Evolutionary conservation across 1,140 invertebrate species (phyloP).

Genomic region (Proctacanthus coquilletti): DNA sequence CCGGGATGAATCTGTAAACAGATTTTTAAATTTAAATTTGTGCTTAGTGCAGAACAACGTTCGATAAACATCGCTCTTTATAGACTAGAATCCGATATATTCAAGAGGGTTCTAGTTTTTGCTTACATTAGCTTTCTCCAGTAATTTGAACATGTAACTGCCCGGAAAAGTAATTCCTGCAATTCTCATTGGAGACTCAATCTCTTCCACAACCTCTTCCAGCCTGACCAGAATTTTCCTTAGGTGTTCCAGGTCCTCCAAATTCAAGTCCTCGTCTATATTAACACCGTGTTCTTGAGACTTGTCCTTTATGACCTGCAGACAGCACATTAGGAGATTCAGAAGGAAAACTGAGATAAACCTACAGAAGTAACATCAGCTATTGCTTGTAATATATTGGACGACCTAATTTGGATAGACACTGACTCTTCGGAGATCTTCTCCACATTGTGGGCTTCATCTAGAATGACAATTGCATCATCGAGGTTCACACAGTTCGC

Average conservation of each 20-base stretch:
- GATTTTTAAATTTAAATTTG: too few relatives aligned
- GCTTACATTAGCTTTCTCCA: conserved; percentile 43
- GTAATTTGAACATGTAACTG: conserved; percentile 57
- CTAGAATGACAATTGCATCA: conserved; percentile 67
- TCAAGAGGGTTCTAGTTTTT: neutral
- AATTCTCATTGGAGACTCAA: conserved; percentile 36
- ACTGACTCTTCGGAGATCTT: conserved; percentile 87
- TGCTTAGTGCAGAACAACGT: too few relatives aligned
- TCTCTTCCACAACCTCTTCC: conserved; percentile 62
- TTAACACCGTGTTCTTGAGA: conserved; percentile 11
- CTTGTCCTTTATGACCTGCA: neutral
- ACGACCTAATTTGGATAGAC: conserved; percentile 65
- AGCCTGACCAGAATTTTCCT: conserved; percentile 66
- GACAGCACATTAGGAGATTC: neutral
- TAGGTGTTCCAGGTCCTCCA: conserved; percentile 58
- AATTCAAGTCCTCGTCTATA: conserved; percentile 46
- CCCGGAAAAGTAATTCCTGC: conserved; percentile 58
- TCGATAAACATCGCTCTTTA: too few relatives aligned
- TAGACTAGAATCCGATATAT: too few relatives aligned
- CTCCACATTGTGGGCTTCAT: conserved; percentile 95
- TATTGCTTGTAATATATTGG: conserved; percentile 63
- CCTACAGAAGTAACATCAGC: conserved; percentile 51
- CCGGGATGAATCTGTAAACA: conserved; percentile 33
- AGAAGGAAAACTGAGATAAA: neutral
- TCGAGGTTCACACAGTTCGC: conserved; percentile 45